Base-by-base conservation (phyloP, 2,797 vertebrate species). In the Sebastes diploproa region DNA sequence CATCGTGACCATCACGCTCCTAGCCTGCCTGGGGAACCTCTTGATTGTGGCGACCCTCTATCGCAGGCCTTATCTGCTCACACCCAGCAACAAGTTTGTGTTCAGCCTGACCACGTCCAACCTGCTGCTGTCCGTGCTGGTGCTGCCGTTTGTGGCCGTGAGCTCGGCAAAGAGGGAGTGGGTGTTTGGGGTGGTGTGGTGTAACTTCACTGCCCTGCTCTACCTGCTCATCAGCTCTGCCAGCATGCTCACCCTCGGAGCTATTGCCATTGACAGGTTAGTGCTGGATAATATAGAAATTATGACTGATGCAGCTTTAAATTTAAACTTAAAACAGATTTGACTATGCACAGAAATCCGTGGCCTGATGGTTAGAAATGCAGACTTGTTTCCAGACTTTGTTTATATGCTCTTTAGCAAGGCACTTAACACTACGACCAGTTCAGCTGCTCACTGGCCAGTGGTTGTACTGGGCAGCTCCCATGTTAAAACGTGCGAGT, bases 131-230 rank as follows among this genome's bases (percentile, higher is more conserved):
- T 98, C 98, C 0, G 89, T 97, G 65, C 91, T 99, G 90, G 98
- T 98, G 81, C 95, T 99, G 68, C 98, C 98, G 0, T 99, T 99
- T 0, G 98, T 99, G 75, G 96, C 96, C 4, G 97, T 97, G 22
- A 99, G 98, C 93, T 97, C 97, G 2, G 96, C 96, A 7, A 95
- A 94, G 84, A 94, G 96, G 72, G 97, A 97, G 93, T 99, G 98
- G 98, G 95, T 98, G 89, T 99, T 99, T 0, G 98, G 98, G 1
- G 98, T 99, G 7, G 98, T 99, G 83, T 99, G 98, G 98, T 99
- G 98, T 95, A 98, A 99, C 94, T 98, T 99, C 91, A 99, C 98
- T 0, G 98, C 98, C 38, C 94, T 99, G 46, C 97, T 99, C 29
- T 99, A 99, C 93, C 95, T 99, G 92, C 97, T 99, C 68, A 97